A percentile compares a stretch with the other conserved stretches of the same genome.
Conservation (phyloP, 2,797 vertebrate species). For the Botia kubotai region DNA sequence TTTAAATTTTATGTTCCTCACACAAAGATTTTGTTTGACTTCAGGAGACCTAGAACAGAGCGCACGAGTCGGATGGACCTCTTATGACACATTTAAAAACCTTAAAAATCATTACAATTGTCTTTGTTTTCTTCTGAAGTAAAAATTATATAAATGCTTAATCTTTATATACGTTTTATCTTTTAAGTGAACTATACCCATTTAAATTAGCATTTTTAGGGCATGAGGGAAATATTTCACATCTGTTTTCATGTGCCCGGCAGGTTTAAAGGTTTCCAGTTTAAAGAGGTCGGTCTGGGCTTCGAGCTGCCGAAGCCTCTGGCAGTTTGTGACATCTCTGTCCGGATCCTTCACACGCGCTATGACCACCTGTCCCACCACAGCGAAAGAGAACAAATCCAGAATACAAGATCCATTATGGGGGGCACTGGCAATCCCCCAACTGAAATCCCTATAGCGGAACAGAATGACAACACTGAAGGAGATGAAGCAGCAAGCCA, state of each 20-base stretch:
- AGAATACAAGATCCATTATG: conserved; percentile 24
- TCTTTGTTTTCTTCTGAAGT: too few relatives aligned
- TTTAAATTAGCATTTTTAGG: not conserved
- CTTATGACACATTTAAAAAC: too few relatives aligned
- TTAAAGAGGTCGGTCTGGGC: conserved; percentile 73
- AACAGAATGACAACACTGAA: not conserved
- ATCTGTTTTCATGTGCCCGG: not conserved
- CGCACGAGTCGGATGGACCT: too few relatives aligned
- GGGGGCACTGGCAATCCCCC: not conserved
- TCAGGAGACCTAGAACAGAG: too few relatives aligned
- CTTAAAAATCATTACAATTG: too few relatives aligned
- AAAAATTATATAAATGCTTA: too few relatives aligned
- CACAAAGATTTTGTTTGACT: too few relatives aligned
- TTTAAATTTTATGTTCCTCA: too few relatives aligned
- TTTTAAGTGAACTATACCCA: too few relatives aligned
- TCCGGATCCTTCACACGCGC: conserved; percentile 85
- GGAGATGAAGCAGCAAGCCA: conserved; percentile 8
- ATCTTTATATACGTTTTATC: too few relatives aligned
- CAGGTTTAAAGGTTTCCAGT: conserved; percentile 82
- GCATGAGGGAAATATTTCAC: not conserved
- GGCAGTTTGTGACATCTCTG: conserved; percentile 75
- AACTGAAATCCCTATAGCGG: not conserved
- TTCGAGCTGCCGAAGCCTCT: conserved; percentile 86
- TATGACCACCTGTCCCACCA: conserved; percentile 86
- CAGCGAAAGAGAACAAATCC: conserved; percentile 51